Evolutionary conservation across 2,888 invertebrate genomes (phyloP), one percentile per base, ranked within the genome.

Genomic region (Hymenopus coronatus): DNA sequence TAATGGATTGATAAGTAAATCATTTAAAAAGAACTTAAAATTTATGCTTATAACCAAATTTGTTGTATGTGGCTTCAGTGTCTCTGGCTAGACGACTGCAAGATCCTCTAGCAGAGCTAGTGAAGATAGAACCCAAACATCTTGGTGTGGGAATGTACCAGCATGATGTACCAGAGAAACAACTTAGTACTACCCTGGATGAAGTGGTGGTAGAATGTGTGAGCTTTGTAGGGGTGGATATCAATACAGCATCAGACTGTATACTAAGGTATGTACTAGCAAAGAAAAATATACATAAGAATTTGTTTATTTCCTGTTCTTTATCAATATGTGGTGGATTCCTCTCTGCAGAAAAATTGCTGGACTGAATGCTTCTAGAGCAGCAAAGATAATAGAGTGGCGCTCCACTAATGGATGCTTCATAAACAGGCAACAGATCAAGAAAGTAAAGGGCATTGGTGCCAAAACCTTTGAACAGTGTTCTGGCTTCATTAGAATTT

Each of bases 91-190:
- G 98, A 92, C 94, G 98, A 92, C 94, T 98, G 0, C 96, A 98
- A 92, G 98, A 99, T 93, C 99, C 99, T 0, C 93, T 99, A 90
- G 96, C 97, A 83, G 99, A 99, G 93, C 95, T 98, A 90, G 98
- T 99, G 0, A 99, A 99, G 94, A 96, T 99, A 20, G 98, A 98
- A 90, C 98, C 98, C 0, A 96, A 97, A 91, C 97, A 98, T 93
- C 94, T 99, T 90, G 98, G 98, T 0, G 97, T 99, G 7, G 99
- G 99, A n/a, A 97, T 98, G 96, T 99, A 99, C 92, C 97, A 99
- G 93, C 98, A 98, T 92, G 98, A 99, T 92, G 94, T 98, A 33
- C 96, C 97, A 14, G 96, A 97, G 91, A 97, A 96, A 91, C 95
- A 96, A 92, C 93, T 99, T 2, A 95, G 95, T 20, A 94, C 95